Conservation (phyloP, 2,888 invertebrate species). For the Nomada hirtipes region DNA sequence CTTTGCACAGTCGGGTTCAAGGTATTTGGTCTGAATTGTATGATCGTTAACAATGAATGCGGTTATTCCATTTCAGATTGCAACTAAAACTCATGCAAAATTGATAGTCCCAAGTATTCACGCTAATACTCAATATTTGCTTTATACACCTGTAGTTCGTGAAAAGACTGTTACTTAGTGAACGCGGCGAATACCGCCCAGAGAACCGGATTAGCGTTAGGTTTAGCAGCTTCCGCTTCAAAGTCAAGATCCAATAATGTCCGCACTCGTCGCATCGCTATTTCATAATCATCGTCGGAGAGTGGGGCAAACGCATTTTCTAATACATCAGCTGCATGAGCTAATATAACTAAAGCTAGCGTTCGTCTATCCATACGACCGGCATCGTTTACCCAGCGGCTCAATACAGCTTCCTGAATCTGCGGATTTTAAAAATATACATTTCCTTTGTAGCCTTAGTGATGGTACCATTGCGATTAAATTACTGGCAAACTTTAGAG, state of each 20-base stretch:
- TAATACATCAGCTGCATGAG: conserved; percentile 99
- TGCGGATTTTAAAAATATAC: conserved; percentile 79
- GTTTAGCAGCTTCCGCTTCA: conserved; percentile 97
- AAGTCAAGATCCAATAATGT: conserved; percentile 98
- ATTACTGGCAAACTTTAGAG: background rate
- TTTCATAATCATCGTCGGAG: conserved; percentile 98
- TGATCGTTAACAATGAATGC: conserved; percentile 59
- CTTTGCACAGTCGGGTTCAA: conserved; percentile 57
- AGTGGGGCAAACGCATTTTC: conserved; percentile 99
- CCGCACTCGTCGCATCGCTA: conserved; percentile 98
- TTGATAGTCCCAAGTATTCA: conserved; percentile 63
- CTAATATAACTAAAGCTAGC: conserved; percentile 96
- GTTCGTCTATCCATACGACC: conserved; percentile 98
- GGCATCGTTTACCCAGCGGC: conserved; percentile 98
- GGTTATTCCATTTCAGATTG: conserved; percentile 55
- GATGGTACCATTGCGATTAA: background rate
- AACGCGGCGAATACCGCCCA: conserved; percentile 99
- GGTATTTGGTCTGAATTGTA: conserved; percentile 72
- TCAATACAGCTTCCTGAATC: conserved; percentile 98
- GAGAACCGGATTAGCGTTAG: conserved; percentile 96
- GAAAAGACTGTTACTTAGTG: conserved; percentile 91
- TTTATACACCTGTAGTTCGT: conserved; percentile 65
- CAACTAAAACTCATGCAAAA: conserved; percentile 69
- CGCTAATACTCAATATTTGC: conserved; percentile 69
- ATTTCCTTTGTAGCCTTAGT: background rate